phyloP scores from a whole-genome alignment of 2,797 vertebrate genomes.

The Sardinella longiceps region DNA sequence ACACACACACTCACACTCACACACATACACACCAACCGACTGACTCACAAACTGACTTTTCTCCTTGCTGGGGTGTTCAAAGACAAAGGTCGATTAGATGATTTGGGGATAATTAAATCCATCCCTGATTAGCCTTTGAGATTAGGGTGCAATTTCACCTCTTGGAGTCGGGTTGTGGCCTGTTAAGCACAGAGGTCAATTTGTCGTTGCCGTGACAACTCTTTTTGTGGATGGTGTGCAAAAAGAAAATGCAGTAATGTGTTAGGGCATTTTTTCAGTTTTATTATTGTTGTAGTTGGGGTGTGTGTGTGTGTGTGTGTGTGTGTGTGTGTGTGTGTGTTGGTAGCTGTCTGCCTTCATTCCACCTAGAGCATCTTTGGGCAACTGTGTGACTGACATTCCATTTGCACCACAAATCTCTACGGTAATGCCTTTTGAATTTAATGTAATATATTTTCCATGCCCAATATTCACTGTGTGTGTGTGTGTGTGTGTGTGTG shows the following conservation, averaged over 20 bases:
- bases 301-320: slow-evolving; percentile 1
- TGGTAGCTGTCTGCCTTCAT: neutral
- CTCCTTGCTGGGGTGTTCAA: neutral
- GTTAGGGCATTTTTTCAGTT: neutral
- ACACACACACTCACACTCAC: neutral
- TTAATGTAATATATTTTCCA: neutral
- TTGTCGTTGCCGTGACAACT: neutral
- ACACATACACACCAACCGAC: neutral
- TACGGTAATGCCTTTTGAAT: neutral
- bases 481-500: slow-evolving; percentile 27
- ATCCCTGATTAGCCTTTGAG: neutral
- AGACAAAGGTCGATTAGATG: neutral
- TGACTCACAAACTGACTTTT: neutral
- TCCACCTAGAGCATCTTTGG: neutral
- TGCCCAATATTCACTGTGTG: slow-evolving; percentile 10
- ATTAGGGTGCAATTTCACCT: neutral
- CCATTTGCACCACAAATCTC: slow-evolving; percentile 5
- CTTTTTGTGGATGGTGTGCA: neutral
- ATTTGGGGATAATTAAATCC: neutral
- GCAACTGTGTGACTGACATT: neutral
- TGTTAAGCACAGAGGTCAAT: slow-evolving; percentile 6
- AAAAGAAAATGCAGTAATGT: neutral
- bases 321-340: neutral
- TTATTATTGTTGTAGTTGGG: neutral
- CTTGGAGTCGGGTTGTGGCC: neutral